Evolutionary conservation across 2,888 invertebrate genomes (phyloP).

Genomic region (Zele albiditarsus): DNA sequence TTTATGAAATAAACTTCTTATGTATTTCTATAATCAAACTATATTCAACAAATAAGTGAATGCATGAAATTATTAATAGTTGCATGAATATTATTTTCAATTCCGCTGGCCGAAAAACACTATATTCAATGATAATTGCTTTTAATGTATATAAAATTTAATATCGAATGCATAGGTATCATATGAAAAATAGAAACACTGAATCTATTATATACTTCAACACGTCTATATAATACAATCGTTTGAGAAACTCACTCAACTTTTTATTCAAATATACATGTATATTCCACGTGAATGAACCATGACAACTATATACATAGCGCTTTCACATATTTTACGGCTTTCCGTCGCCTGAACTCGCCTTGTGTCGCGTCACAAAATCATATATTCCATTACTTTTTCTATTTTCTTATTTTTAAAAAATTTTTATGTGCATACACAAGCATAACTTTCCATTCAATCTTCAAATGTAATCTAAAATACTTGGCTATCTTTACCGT

Average conservation of each 20-base stretch:
- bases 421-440: neutral
- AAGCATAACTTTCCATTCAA: neutral
- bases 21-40: too few relatives aligned
- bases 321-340: slow-evolving; percentile 50
- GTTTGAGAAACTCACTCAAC: neutral
- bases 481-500: neutral
- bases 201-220: neutral
- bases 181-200: neutral
- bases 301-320: slow-evolving; percentile 40
- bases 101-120: too few relatives aligned
- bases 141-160: too few relatives aligned
- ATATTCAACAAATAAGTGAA: too few relatives aligned
- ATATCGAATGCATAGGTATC: neutral
- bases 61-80: too few relatives aligned
- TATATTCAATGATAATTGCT: too few relatives aligned
- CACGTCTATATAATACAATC: neutral
- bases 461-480: neutral
- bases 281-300: slow-evolving; percentile 47
- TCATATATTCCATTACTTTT: neutral
- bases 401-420: neutral
- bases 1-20: too few relatives aligned
- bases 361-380: slow-evolving; percentile 37
- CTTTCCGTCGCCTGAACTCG: slow-evolving; percentile 50
- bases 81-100: too few relatives aligned
- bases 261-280: neutral